Evolutionary conservation across 2,113 vertebrate genomes (phyloP), one percentile per base, ranked within the genome.

Genomic region (Brienomyrus longianalis): DNA sequence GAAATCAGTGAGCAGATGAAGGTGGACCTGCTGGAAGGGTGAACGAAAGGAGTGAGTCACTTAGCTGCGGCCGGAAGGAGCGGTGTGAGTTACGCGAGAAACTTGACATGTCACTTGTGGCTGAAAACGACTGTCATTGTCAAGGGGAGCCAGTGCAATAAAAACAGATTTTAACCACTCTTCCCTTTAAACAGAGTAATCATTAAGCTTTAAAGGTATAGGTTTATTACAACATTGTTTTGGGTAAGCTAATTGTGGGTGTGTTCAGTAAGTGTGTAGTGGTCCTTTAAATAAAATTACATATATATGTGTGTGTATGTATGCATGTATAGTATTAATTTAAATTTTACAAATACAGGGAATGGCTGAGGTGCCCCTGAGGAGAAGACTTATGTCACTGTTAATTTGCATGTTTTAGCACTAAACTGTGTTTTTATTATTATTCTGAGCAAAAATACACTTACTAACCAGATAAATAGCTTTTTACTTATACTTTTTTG

Each of bases 1-100:
- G 85, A 91, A 87, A 86, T 85, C 84, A 84, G 52, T 77, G 89
- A 74, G 39, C 83, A 91, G 92, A 92, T 90, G 90, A 91, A 54
- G 95, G 95, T 89, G 95, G 94, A 91, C 89, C 87, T 85, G 80
- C 31, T 89, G 90, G 88, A 92, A 92, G 91, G 88, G 92, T 91
- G 91, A 93, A 89, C 50, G 52, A 85, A 91, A 89, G 91, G 94
- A 94, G 31, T 91, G 92, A 91, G 87, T 89, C 66, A 31, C 91
- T 54, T 3, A 47, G 15, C 93, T 92, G 9, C 91, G 50, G n/a
- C 43, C 15, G 2, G 51, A n/a, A 31, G 35, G 90, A 91, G 89
- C 83, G 93, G 27, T 70, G 21, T 90, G 35, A 80, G 23, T 19
- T 80, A 80, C 1, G 2, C 1, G 31, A 39, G 35, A 70, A 70